A percentile compares a stretch with the other conserved stretches of the same genome.
Evolutionary conservation across 1,140 invertebrate species (phyloP).

Genomic region (Conopomorpha cramerella): DNA sequence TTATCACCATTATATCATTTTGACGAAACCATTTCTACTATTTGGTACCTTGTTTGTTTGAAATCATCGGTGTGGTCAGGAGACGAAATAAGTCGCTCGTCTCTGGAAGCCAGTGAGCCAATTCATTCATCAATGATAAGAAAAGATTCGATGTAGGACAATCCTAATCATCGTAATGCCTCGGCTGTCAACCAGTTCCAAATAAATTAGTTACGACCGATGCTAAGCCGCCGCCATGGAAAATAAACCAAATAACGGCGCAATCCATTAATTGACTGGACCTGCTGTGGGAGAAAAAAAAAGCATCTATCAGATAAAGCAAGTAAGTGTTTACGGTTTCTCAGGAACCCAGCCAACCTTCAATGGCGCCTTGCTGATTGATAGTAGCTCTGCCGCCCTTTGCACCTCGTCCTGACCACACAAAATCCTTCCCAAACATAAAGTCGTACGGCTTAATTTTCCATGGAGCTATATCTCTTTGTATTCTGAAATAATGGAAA

Average conservation of each 20-base stretch:
- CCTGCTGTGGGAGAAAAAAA: slow-evolving; percentile 47
- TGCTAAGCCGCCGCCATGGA: slow-evolving; percentile 32
- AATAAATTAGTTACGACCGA: slow-evolving; percentile 46
- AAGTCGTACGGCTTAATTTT: too few relatives aligned
- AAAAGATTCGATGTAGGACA: slow-evolving; percentile 12
- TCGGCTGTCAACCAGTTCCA: slow-evolving; percentile 41
- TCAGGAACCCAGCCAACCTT: slow-evolving; percentile 51
- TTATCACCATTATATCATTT: too few relatives aligned
- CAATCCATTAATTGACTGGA: slow-evolving; percentile 56
- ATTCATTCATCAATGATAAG: slow-evolving; percentile 11
- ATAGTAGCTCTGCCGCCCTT: slow-evolving; percentile 46
- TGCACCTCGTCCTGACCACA: slow-evolving; percentile 18
- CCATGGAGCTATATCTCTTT: too few relatives aligned
- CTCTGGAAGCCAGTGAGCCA: too few relatives aligned
- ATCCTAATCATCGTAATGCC: slow-evolving; percentile 33
- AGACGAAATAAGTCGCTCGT: too few relatives aligned
- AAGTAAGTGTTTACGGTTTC: slow-evolving; percentile 58
- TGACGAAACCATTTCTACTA: too few relatives aligned
- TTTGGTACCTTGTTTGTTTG: too few relatives aligned
- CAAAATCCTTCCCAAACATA: too few relatives aligned
- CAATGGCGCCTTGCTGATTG: slow-evolving; percentile 57
- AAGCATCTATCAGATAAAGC: slow-evolving; percentile 48
- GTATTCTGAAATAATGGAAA: too few relatives aligned
- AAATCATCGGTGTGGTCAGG: too few relatives aligned
- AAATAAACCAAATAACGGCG: slow-evolving; percentile 55